Base-by-base conservation (phyloP, 1,140 invertebrate genomes). In the Aplysia californica region DNA sequence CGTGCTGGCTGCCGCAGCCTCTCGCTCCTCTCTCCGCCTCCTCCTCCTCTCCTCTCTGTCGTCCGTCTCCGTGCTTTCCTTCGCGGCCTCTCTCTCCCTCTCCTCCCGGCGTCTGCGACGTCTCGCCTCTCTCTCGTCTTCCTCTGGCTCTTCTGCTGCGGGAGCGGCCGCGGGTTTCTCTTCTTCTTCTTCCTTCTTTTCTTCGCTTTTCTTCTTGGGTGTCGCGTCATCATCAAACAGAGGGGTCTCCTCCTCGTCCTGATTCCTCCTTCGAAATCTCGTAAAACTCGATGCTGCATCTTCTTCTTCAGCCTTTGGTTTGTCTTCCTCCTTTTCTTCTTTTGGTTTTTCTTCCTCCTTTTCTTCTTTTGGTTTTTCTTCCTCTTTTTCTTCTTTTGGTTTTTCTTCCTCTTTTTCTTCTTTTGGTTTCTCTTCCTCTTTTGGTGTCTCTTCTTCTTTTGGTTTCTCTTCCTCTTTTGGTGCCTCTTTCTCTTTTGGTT, bases 1-100 rank as follows among this genome's bases (percentile, higher is more conserved):
- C 55, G 26, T 64, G 64, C 29, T 56, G 31, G 73, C 77, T 41
- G 71, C 65, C 23, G 72, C 41, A 61, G 76, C 64, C 44, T 79
- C 61, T 55, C 55, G 73, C 35, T 82, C 73, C 35, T 72, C 70
- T 55, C 75, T 50, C 64, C 69, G 39, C n/a, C 71, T 69, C 68
- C 77, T 65, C 39, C 77, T 69, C 29, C 70, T 59, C 21, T 64
- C 77, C 50, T 76, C 66, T 29, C 64, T 58, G 18, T 79, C 71
- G 41, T 80, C 77, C 31, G 75, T 74, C 31, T 73, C 64, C 4
- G 41, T 41, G 21, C n/a, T 41, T 69, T 69, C 65, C 18, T 26
- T 33, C n/a, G 72, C 61, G 33, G 26, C 61, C 36, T 64, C 59
- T 50, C 66, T 75, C 39, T 67, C 74, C 31, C 65, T 67, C 31